Percentiles rank a stretch among this genome's conserved stretches.
These are phyloP conservation scores for Columba livia DNA, from an alignment of 2,113 vertebrate genomes.

Conservation along the genomic window DNA sequence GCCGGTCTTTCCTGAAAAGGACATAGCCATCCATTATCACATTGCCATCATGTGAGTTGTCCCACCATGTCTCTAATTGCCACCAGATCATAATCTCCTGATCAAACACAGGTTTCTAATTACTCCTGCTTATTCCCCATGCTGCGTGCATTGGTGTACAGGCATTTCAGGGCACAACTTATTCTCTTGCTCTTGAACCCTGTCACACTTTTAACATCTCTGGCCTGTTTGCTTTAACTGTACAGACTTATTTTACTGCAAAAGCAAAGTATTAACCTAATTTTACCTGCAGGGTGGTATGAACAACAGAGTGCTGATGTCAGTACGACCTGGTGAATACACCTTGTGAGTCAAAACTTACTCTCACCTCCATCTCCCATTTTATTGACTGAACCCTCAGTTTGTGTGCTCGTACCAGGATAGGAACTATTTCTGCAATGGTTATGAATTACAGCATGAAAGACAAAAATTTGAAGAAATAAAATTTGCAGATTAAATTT, in stretches of 20 bases:
- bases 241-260: neutral
- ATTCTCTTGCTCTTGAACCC: neutral
- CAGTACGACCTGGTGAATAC: fast-evolving
- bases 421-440: neutral
- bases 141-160: too few relatives aligned
- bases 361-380: neutral
- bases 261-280: neutral
- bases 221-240: neutral
- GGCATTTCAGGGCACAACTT: neutral
- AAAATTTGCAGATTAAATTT: neutral
- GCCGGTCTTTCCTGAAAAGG: too few relatives aligned
- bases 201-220: neutral
- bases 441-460: neutral
- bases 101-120: too few relatives aligned
- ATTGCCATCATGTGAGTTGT: too few relatives aligned
- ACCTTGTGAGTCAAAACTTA: neutral
- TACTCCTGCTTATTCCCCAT: too few relatives aligned
- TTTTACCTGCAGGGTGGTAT: neutral
- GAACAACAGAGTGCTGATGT: neutral
- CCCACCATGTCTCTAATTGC: too few relatives aligned
- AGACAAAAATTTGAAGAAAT: neutral
- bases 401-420: neutral
- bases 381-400: neutral
- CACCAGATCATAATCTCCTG: too few relatives aligned
- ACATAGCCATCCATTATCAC: too few relatives aligned